Percentiles rank a stretch among this genome's conserved stretches.
phyloP scores from a whole-genome alignment of 2,797 vertebrate species.

The Eulemur mongoz region DNA sequence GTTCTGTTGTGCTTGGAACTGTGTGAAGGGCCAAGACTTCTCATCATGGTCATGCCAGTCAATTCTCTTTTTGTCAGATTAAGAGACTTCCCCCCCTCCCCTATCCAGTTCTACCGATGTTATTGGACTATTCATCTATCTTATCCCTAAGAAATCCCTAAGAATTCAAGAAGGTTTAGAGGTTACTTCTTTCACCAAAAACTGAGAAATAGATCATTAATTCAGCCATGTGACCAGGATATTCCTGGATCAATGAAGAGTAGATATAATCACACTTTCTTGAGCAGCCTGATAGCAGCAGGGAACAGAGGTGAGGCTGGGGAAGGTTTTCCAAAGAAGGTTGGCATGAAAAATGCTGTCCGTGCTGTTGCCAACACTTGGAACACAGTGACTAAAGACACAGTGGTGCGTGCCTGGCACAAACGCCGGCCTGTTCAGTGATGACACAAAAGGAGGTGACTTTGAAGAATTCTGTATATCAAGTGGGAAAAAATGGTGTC shows the following conservation, averaged over 20 bases:
- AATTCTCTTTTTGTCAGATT: not conserved
- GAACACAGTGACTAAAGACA: not conserved
- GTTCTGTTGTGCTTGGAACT: not conserved
- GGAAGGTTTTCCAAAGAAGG: not conserved
- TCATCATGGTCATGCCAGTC: not conserved
- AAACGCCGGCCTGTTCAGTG: not conserved
- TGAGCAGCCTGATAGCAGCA: not conserved
- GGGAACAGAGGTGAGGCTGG: not conserved
- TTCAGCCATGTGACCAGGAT: not conserved
- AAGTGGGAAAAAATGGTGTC: not conserved
- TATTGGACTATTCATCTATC: not conserved
- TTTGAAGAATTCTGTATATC: not conserved
- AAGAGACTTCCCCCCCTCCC: not conserved
- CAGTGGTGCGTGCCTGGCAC: not conserved
- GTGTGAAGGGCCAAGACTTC: not conserved
- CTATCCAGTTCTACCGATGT: not conserved
- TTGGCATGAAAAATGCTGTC: not conserved
- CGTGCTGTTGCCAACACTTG: too few relatives aligned
- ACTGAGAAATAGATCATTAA: not conserved
- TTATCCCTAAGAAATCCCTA: not conserved
- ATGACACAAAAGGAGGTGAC: not conserved
- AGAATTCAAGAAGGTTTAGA: not conserved
- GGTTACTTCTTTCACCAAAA: not conserved
- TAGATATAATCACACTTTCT: not conserved
- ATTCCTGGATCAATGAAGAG: not conserved